Percentiles rank a stretch among this genome's conserved stretches.
phyloP scores from a whole-genome alignment of 2,113 vertebrate species.

The Neodon shergylaensis region DNA sequence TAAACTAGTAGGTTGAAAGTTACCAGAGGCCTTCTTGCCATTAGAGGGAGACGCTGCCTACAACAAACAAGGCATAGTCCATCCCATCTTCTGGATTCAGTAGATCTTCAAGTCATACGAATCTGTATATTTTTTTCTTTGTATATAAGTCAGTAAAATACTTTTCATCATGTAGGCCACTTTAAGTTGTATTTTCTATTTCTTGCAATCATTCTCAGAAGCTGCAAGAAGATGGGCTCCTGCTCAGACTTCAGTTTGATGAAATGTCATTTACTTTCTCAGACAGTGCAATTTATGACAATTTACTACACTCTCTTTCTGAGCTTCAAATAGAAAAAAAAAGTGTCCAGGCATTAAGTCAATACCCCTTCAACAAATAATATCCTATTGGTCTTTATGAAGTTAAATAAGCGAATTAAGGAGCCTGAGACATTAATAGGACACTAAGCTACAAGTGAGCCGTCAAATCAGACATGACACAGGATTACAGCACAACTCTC shows the following conservation, averaged over 20 bases:
- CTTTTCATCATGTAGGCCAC: slow-evolving; percentile 10
- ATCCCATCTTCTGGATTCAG: slow-evolving; percentile 34
- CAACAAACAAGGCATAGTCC: neutral
- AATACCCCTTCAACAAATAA: slow-evolving; percentile 36
- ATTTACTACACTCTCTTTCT: slow-evolving; percentile 43
- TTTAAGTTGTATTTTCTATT: slow-evolving; percentile 56
- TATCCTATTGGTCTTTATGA: slow-evolving; percentile 26
- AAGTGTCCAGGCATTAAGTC: neutral
- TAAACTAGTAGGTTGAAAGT: neutral
- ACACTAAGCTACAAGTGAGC: neutral
- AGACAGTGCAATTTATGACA: slow-evolving; percentile 27
- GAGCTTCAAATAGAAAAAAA: slow-evolving; percentile 25
- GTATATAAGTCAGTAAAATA: slow-evolving; percentile 46
- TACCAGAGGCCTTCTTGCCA: neutral
- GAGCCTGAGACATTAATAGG: neutral
- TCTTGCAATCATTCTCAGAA: slow-evolving; percentile 49
- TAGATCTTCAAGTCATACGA: slow-evolving; percentile 3
- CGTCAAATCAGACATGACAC: neutral
- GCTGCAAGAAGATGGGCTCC: slow-evolving; percentile 13
- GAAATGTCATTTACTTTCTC: slow-evolving; percentile 58
- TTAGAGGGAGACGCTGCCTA: neutral
- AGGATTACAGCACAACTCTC: neutral
- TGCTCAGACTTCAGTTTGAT: slow-evolving; percentile 1
- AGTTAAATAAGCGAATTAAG: slow-evolving; percentile 18
- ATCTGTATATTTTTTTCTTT: neutral